Evolutionary conservation across 2,888 invertebrate genomes (phyloP).

Genomic region (Drosophila atroscutellata): DNA sequence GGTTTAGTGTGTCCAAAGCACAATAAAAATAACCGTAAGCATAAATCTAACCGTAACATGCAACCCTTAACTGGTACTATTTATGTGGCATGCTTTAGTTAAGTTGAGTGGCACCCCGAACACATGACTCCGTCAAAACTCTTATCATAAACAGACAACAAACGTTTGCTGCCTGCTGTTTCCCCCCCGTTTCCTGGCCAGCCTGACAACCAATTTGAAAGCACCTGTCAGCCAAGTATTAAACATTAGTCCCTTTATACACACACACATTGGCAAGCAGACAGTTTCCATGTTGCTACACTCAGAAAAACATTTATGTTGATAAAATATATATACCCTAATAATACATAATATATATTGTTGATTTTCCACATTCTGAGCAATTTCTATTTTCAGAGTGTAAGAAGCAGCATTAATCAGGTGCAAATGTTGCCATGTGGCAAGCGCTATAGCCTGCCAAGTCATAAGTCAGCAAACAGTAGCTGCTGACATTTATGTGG

Average conservation of each 20-base stretch:
- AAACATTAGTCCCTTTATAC: not conserved
- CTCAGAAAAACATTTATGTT: not conserved
- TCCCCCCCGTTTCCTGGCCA: conserved; percentile 31
- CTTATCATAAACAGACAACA: conserved; percentile 39
- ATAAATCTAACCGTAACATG: conserved; percentile 28
- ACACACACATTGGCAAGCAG: conserved; percentile 20
- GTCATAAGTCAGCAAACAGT: conserved; percentile 50
- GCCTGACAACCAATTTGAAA: conserved; percentile 46
- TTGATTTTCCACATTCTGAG: not conserved
- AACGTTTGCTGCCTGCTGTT: conserved; percentile 14
- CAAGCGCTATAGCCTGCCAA: conserved; percentile 4
- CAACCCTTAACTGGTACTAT: conserved; percentile 24
- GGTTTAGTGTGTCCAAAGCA: conserved; percentile 17
- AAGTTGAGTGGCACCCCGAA: not conserved
- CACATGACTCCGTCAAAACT: not conserved
- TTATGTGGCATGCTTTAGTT: conserved; percentile 24
- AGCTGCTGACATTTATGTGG: conserved; percentile 68
- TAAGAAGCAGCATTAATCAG: conserved; percentile 36
- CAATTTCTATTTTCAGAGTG: not conserved
- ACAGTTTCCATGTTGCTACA: conserved; percentile 40
- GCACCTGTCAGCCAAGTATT: conserved; percentile 54
- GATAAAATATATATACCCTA: no score
- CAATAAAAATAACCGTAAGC: not conserved
- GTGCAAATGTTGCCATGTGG: conserved; percentile 53
- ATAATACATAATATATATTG: not conserved